phyloP scores from a whole-genome alignment of 2,113 vertebrate species.

The Xyrauchen texanus region DNA sequence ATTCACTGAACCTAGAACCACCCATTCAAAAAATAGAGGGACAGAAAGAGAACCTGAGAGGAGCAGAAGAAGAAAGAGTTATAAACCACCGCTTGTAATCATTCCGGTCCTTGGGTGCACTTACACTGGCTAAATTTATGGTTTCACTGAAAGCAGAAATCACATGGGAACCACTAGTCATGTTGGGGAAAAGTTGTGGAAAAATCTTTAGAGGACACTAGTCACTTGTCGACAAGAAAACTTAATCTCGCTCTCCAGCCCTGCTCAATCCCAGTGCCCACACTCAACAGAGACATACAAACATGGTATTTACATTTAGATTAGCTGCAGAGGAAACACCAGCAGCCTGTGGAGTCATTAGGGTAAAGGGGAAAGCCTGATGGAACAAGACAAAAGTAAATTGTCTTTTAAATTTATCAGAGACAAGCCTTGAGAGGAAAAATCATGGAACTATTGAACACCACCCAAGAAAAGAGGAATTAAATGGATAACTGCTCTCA shows the following conservation, averaged over 20 bases:
- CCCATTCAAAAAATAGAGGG: too few species aligned
- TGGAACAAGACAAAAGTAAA: slow-evolving; percentile 53
- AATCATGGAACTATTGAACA: slow-evolving; percentile 39
- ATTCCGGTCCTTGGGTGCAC: slow-evolving; percentile 26
- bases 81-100: slow-evolving; percentile 46
- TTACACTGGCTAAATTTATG: slow-evolving; percentile 50
- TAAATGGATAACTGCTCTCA: neutral
- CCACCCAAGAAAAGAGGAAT: neutral
- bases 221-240: slow-evolving; percentile 26
- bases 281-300: slow-evolving; percentile 43
- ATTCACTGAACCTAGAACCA: too few species aligned
- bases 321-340: slow-evolving; percentile 58
- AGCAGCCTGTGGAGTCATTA: slow-evolving; percentile 48
- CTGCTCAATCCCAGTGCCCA: slow-evolving; percentile 26
- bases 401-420: slow-evolving; percentile 42
- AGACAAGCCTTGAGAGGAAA: slow-evolving; percentile 37
- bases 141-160: slow-evolving; percentile 52
- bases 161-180: slow-evolving; percentile 53
- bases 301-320: slow-evolving; percentile 67
- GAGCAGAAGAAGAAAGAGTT: slow-evolving; percentile 30
- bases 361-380: slow-evolving; percentile 55
- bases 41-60: too few species aligned
- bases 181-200: slow-evolving; percentile 52
- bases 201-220: slow-evolving; percentile 54
- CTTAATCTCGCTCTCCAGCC: slow-evolving; percentile 34